A percentile compares a stretch with the other conserved stretches of the same genome.
phyloP scores from a whole-genome alignment of 2,113 vertebrate genomes.

The Platysternon megacephalum region DNA sequence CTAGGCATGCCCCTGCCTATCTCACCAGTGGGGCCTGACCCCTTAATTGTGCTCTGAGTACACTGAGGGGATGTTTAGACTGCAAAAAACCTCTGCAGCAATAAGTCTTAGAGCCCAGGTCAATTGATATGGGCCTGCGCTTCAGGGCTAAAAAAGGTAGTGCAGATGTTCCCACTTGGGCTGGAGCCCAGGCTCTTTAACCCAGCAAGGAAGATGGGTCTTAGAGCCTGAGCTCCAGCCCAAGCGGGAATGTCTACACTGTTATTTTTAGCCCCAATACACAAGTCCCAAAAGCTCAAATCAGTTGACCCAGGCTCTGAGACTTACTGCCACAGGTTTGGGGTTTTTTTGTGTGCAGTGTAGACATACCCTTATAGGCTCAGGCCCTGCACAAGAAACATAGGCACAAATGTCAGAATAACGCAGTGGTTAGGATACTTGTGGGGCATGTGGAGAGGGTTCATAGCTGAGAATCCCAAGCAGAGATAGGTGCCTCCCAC shows the following conservation, averaged over 20 bases:
- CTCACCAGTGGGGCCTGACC: neutral
- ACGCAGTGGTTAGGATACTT: too few species aligned
- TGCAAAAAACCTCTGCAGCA: neutral
- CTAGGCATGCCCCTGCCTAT: neutral
- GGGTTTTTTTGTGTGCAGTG: neutral
- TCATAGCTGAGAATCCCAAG: neutral
- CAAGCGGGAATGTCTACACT: neutral
- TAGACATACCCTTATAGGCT: neutral
- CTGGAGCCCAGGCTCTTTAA: neutral
- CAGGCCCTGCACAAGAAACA: neutral
- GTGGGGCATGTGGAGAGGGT: too few species aligned
- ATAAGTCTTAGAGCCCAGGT: neutral
- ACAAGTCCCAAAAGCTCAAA: neutral
- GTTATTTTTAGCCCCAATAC: neutral
- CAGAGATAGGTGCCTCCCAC: neutral
- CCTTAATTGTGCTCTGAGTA: neutral
- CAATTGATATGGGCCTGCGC: neutral
- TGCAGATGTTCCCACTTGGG: neutral
- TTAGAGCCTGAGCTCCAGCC: neutral
- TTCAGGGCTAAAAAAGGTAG: neutral
- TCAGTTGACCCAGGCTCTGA: neutral
- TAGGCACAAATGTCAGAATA: neutral
- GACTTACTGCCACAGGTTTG: neutral
- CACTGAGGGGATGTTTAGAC: neutral
- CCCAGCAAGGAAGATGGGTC: neutral